Percentiles rank a stretch among this genome's conserved stretches.
Evolutionary conservation across 2,888 invertebrate genomes (phyloP).

Genomic region (Cyaniris semiargus): DNA sequence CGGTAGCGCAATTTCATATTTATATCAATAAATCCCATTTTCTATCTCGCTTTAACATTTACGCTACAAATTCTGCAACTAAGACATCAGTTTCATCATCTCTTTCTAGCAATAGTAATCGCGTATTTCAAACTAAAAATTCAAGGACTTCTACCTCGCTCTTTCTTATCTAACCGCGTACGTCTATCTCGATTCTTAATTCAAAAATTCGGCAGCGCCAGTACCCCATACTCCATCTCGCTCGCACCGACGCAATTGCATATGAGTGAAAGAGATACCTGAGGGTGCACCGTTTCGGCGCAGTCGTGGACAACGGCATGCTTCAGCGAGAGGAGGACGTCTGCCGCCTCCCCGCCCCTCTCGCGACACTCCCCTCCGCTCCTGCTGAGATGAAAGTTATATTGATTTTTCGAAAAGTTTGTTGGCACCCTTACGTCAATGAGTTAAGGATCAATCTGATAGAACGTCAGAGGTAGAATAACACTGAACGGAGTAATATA

Average conservation of each 20-base stretch:
- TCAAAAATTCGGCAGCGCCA: neutral
- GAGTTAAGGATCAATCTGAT: neutral
- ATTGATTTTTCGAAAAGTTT: neutral
- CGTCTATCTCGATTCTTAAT: conserved; percentile 30
- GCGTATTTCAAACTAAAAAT: neutral
- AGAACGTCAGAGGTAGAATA: neutral
- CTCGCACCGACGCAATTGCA: neutral
- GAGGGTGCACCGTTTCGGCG: conserved; percentile 75
- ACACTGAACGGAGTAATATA: neutral
- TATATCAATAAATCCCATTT: neutral
- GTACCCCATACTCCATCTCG: neutral
- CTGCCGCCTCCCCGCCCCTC: conserved; percentile 87
- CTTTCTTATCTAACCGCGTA: conserved; percentile 25
- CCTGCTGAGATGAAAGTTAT: conserved; percentile 51
- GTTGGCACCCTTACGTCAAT: neutral
- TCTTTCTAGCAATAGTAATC: neutral
- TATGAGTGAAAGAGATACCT: conserved; percentile 65
- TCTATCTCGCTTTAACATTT: neutral
- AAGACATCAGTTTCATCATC: neutral
- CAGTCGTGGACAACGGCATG: conserved; percentile 91
- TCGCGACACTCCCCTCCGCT: conserved; percentile 79
- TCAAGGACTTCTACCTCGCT: conserved; percentile 33
- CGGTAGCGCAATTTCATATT: neutral
- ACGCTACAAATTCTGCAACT: neutral
- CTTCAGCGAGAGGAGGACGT: conserved; percentile 92